These are phyloP conservation scores for Phyto melanocephala DNA, from an alignment of 2,888 invertebrate species.

Conservation along the genomic window DNA sequence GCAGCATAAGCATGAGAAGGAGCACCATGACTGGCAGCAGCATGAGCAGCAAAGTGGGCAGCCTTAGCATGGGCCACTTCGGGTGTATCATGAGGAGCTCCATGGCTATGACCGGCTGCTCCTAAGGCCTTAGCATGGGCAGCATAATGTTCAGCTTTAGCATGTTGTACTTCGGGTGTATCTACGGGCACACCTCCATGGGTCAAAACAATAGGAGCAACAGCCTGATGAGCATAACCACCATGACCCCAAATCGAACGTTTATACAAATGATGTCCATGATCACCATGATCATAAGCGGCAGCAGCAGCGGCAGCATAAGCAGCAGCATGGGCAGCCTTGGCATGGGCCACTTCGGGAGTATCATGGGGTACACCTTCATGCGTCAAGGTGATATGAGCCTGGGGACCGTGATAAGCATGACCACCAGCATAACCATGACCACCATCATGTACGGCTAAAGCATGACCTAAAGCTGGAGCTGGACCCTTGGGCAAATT, in stretches of 20 bases:
- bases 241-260: conserved; percentile 77
- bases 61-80: conserved; percentile 79
- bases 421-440: conserved; percentile 74
- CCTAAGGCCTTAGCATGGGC: conserved; percentile 77
- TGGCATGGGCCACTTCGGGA: conserved; percentile 80
- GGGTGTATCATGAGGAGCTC: conserved; percentile 78
- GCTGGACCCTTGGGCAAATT: conserved; percentile 83
- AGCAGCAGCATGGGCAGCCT: conserved; percentile 80
- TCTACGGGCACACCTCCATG: conserved; percentile 80
- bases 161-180: conserved; percentile 80
- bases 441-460: conserved; percentile 61
- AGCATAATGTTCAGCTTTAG: conserved; percentile 78
- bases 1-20: conserved; percentile 64
- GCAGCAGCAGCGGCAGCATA: conserved; percentile 78
- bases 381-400: conserved; percentile 73
- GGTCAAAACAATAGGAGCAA: conserved; percentile 75
- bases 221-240: conserved; percentile 69
- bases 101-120: conserved; percentile 73
- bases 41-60: conserved; percentile 78
- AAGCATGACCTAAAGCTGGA: conserved; percentile 63
- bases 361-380: conserved; percentile 79
- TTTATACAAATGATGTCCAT: conserved; percentile 78
- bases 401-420: conserved; percentile 73
- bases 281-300: conserved; percentile 68
- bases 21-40: conserved; percentile 74